phyloP scores from a whole-genome alignment of 2,113 vertebrate species.

The Nothocercus nigrocapillus region DNA sequence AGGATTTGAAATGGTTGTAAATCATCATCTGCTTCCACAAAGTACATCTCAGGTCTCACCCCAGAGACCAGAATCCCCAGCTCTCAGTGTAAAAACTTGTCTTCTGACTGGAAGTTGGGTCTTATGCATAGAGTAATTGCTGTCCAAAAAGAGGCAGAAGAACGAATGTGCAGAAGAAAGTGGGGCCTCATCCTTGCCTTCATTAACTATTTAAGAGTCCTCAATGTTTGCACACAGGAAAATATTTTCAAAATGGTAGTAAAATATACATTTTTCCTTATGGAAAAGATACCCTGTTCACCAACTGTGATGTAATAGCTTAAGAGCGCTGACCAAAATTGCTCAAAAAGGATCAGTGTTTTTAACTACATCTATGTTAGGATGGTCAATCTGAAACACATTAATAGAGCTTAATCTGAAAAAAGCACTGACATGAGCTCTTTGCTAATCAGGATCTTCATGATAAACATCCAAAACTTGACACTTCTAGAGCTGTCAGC shows the following conservation, averaged over 20 bases:
- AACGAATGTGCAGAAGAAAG: not conserved
- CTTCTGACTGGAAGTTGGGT: not conserved
- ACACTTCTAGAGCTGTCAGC: not conserved
- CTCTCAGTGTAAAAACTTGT: not conserved
- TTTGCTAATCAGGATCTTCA: not conserved
- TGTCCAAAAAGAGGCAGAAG: not conserved
- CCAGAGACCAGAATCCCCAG: not conserved
- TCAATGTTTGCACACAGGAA: not conserved
- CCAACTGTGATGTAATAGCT: not conserved
- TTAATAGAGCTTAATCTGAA: not conserved
- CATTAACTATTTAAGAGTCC: not conserved
- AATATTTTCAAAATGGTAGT: not conserved
- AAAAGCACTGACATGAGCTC: not conserved
- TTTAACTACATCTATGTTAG: not conserved
- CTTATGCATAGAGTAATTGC: not conserved
- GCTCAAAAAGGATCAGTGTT: not conserved
- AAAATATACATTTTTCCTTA: not conserved
- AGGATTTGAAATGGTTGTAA: not conserved
- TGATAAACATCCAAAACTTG: not conserved
- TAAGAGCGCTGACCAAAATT: not conserved
- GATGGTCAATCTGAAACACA: not conserved
- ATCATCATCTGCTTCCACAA: not conserved
- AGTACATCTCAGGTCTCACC: not conserved
- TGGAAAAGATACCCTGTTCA: not conserved
- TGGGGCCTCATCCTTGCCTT: not conserved